phyloP scores from a whole-genome alignment of 2,113 vertebrate species.

The Serranochromis macrocephalus region DNA sequence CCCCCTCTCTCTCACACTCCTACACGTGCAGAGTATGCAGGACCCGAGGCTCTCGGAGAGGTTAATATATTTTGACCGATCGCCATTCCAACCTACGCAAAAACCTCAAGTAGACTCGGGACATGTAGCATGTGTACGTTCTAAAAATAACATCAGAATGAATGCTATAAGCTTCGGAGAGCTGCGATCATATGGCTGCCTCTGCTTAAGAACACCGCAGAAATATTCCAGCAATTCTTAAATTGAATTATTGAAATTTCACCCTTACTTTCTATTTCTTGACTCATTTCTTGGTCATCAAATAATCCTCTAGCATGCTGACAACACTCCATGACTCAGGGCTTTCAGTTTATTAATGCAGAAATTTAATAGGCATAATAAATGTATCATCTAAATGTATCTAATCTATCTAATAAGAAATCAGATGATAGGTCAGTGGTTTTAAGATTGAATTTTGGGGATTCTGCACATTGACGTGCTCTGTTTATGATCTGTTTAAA shows the following conservation, averaged over 20 bases:
- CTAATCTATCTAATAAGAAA: not conserved
- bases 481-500: not conserved
- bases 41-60: conserved; percentile 16
- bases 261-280: not conserved
- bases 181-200: not conserved
- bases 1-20: conserved; percentile 6
- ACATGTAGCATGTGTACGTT: not conserved
- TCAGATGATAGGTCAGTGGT: not conserved
- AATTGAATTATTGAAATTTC: not conserved
- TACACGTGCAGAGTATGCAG: conserved; percentile 8
- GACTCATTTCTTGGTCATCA: not conserved
- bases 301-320: not conserved
- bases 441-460: not conserved
- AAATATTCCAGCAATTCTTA: not conserved
- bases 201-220: not conserved
- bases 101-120: conserved; percentile 29
- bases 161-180: not conserved
- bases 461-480: not conserved
- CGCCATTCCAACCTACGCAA: conserved; percentile 24
- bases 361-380: not conserved
- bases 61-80: conserved; percentile 40
- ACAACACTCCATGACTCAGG: not conserved
- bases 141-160: not conserved
- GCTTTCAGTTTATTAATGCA: not conserved
- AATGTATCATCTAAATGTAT: not conserved